Base-by-base conservation (phyloP, 35 echinoderm and acorn worm species). In the Apostichopus californicus region DNA sequence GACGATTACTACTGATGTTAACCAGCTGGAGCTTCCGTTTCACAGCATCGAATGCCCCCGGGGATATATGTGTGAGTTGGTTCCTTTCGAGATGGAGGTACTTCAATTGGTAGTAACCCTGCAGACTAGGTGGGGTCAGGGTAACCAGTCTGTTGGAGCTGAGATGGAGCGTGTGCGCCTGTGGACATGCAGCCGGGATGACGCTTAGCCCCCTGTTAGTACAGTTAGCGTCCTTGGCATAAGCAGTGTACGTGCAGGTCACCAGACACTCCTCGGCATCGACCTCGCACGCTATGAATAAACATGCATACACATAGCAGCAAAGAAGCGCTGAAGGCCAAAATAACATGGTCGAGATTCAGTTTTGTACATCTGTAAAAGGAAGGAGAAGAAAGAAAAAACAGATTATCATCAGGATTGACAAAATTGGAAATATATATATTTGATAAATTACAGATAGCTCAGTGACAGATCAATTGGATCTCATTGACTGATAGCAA, bases 61-160 rank as follows among this genome's bases (percentile, higher is more conserved):
- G 81, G 13, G 86, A 83, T 54, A 96, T 87, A 5, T 18, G 17
- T 17, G 5, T 53, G 25, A 96, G 80, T 3, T 73, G 9, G 14
- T 93, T 93, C n/a, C 87, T 54, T 11, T 91, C 75, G 8, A 96
- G 89, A 46, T 91, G 90, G 53, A 96, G 91, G 10, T 91, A 87
- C 14, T 63, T 25, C 28, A 96, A 63, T 26, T 34, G 55, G 10
- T 52, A 9, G 14, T 71, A 79, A 5, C 91, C 95, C 55, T 25
- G 56, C 12, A 96, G 81, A 20, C 79, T 12, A 4, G 21, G 25
- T 55, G 3, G 4, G 14, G 6, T 8, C 8, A 89, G 64, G 64
- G 63, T 5, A 7, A 8, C 23, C 15, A 89, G 24, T 10, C 72
- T 34, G 86, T 89, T 89, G 61, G 46, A 89, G 23, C 57, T 89